These are phyloP conservation scores for Lutjanus erythropterus DNA, from an alignment of 2,113 vertebrate species.

Conservation along the genomic window DNA sequence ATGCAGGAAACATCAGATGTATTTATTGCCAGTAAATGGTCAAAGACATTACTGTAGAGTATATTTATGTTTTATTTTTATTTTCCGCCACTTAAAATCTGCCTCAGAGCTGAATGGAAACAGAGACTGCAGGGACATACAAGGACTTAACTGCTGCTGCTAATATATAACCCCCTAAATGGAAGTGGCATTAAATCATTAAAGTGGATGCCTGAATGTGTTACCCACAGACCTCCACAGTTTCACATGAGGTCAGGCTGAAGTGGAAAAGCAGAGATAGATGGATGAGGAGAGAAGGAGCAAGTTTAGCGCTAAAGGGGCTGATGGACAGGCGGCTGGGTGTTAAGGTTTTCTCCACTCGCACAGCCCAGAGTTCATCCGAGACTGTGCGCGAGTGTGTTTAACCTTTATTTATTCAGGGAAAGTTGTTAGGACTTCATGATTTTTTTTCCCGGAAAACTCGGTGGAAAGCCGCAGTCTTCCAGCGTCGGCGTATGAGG, in stretches of 20 bases:
- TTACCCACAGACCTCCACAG: constrained; percentile 51
- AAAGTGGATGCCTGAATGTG: constrained; percentile 41
- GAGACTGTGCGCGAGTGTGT: not conserved
- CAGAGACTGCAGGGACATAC: constrained; percentile 5
- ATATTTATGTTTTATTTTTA: not conserved
- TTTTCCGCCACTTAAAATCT: constrained; percentile 1
- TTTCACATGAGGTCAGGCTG: constrained; percentile 38
- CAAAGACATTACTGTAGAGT: not conserved
- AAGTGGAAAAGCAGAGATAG: constrained; percentile 58
- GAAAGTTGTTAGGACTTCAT: not conserved
- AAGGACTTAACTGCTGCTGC: constrained; percentile 16
- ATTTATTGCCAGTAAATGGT: not conserved
- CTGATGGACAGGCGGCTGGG: constrained; percentile 41
- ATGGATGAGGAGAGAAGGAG: constrained; percentile 44
- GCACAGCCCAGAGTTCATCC: constrained; percentile 16
- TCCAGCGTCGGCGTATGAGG: not conserved
- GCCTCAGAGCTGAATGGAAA: constrained; percentile 18
- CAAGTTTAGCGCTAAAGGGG: not conserved
- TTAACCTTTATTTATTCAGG: constrained; percentile 47
- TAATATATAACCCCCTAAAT: constrained; percentile 55
- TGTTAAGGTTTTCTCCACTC: constrained; percentile 14
- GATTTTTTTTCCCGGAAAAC: constrained; percentile 25
- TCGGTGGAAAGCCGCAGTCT: not conserved
- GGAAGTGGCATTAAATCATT: constrained; percentile 58
- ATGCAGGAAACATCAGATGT: not conserved